Evolutionary conservation across 1,140 invertebrate species (phyloP).

Genomic region (Aplysia californica): DNA sequence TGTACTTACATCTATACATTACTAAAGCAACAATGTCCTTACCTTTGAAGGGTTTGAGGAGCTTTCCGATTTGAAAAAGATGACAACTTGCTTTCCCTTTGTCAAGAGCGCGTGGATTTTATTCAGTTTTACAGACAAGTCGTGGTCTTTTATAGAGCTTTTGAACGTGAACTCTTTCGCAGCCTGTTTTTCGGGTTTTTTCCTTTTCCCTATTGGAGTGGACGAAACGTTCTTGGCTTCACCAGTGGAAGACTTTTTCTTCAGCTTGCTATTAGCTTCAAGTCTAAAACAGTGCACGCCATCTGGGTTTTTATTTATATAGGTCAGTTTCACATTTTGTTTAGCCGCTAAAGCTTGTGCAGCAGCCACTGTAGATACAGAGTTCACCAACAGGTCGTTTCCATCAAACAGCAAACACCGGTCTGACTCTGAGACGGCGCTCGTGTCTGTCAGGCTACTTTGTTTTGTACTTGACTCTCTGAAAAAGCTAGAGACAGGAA

Average conservation of each 20-base stretch:
- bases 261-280: not conserved
- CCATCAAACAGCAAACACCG: conserved; percentile 17
- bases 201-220: not conserved
- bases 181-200: not conserved
- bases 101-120: not conserved
- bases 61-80: not conserved
- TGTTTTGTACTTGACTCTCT: not conserved
- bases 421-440: not conserved
- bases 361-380: not conserved
- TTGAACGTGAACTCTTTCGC: conserved; percentile 12
- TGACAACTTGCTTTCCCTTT: conserved; percentile 15
- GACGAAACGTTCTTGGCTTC: not conserved
- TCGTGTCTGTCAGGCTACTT: not conserved
- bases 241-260: not conserved
- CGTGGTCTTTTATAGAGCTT: conserved; percentile 12
- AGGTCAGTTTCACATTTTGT: not conserved
- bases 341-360: not conserved
- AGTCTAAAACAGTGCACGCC: conserved; percentile 2
- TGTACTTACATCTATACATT: not conserved
- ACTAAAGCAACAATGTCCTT: not conserved
- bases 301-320: conserved; percentile 10
- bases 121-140: not conserved
- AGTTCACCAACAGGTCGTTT: not conserved
- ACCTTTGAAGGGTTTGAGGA: not conserved
- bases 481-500: not conserved